Evolutionary conservation across 2,113 vertebrate genomes (phyloP).

Genomic region (Columba janthina): DNA sequence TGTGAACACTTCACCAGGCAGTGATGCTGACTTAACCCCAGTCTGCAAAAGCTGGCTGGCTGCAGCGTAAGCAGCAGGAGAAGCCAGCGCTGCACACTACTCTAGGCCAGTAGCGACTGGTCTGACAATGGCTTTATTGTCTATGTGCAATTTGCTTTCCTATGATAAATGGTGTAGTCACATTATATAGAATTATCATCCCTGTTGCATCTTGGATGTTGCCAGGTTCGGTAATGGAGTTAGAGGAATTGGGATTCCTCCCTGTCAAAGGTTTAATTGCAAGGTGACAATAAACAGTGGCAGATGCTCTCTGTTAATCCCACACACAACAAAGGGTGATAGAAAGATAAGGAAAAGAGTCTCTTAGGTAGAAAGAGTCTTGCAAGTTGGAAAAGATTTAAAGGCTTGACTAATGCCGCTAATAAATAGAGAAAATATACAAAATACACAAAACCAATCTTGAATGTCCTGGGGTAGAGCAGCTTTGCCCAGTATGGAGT

Average conservation of each 20-base stretch:
- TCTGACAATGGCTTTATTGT: neutral
- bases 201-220: neutral
- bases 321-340: too few species aligned
- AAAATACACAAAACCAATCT: too few species aligned
- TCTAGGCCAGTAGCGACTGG: neutral
- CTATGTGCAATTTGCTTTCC: neutral
- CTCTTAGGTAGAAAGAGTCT: too few species aligned
- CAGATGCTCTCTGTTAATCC: too few species aligned
- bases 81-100: accelerated
- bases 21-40: neutral
- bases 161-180: accelerated
- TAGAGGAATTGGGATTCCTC: neutral
- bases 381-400: too few species aligned
- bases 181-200: accelerated
- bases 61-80: accelerated
- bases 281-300: too few species aligned
- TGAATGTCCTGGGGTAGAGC: too few species aligned
- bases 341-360: too few species aligned
- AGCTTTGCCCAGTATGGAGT: too few species aligned
- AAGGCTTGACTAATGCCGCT: too few species aligned
- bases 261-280: too few species aligned
- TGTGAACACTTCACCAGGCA: accelerated
- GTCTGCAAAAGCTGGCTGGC: neutral
- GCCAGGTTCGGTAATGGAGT: neutral
- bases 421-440: too few species aligned